Evolutionary conservation across 2,888 invertebrate species (phyloP), one percentile per base, ranked within the genome.

Genomic region (Sarcophaga caerulescens): DNA sequence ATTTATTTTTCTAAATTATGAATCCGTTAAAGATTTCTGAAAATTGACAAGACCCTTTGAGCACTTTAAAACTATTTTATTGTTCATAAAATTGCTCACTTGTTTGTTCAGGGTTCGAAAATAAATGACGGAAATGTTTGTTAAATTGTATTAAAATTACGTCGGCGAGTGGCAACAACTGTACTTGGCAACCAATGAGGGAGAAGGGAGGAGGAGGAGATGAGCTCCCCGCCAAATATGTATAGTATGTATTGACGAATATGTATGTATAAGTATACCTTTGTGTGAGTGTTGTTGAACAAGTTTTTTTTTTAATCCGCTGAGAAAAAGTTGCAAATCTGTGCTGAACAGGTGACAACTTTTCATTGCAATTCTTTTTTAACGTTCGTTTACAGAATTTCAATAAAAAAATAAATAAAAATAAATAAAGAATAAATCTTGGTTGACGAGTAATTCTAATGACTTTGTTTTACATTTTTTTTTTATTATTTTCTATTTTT

Each of bases 61-160:
- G 17, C 17, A 12, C 52, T 52, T 52, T 52, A 0, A 52, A 52
- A n/a, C n/a, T 52, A 52, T 52, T 52, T 52, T 52, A 17, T 52
- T 52, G 52, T 52, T 52, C 52, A 52, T 52, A 17, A 52, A 52
- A 60, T 45, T 45, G 62, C 10, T 23, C 21, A 45, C 45, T 45
- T 62, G 62, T 45, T 62, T 73, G 47, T 52, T 52, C 21, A 60
- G 21, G 21, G 21, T 45, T 17, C 14, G 21, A 11, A 45, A 73
- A 14, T 47, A 47, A 45, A 47, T 62, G 45, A 21, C 52, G 17
- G 45, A 68, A 68, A 71, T 44, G 35, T 14, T 44, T 59, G 57
- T 71, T 71, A 60, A 71, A 14, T 52, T 57, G 59, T 73, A 21
- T 47, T 74, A n/a, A 73, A 70, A 73, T 45, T 17, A 45, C 52